These are phyloP conservation scores for Hylomyscus alleni DNA, from an alignment of 2,797 vertebrate genomes.

Conservation along the genomic window DNA sequence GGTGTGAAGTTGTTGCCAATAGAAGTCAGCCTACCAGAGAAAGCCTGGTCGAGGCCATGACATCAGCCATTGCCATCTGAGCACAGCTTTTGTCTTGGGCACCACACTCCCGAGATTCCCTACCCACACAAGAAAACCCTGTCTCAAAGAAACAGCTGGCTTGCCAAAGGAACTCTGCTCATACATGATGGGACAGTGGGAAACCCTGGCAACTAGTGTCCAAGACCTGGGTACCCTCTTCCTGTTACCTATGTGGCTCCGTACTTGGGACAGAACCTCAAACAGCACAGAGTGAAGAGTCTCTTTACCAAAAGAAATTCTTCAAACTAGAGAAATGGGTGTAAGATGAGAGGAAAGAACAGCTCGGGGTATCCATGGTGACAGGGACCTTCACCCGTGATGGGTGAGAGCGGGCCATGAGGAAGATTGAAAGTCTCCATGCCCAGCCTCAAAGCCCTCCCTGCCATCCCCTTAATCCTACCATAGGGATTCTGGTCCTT, in stretches of 20 bases:
- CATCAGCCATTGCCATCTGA: background rate
- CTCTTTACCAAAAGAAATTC: background rate
- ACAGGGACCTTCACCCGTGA: fast-evolving
- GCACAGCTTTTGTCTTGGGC: background rate
- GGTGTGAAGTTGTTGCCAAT: background rate
- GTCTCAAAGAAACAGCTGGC: too few relatives aligned
- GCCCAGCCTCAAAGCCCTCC: background rate
- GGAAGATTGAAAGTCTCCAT: background rate
- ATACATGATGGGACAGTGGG: fast-evolving
- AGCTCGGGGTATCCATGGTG: fast-evolving
- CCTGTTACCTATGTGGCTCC: background rate
- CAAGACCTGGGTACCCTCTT: background rate
- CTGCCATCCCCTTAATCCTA: background rate
- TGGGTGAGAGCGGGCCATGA: background rate
- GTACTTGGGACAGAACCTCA: background rate
- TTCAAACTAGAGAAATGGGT: background rate
- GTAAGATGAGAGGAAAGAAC: background rate
- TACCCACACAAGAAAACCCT: background rate
- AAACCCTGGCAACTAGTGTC: background rate
- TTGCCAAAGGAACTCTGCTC: background rate
- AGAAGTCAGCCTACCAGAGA: background rate
- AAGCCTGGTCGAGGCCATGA: background rate
- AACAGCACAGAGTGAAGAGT: background rate
- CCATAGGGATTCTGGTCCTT: background rate
- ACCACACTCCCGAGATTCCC: background rate